Conservation (phyloP, 2,888 invertebrate genomes). For the Pegoplata infirma region DNA sequence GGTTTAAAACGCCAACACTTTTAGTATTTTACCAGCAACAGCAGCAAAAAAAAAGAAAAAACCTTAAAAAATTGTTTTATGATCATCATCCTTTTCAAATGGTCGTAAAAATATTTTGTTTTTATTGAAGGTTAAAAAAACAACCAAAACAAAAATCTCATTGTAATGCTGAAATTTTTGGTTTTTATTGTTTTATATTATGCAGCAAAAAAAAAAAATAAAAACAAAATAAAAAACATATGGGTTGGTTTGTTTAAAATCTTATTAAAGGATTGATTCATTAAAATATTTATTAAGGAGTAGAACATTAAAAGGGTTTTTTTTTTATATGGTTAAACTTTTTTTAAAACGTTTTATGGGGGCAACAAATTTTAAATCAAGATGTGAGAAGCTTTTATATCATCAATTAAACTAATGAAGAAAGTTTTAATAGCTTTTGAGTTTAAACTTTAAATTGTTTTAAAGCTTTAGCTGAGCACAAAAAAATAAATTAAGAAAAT, state of each 20-base stretch:
- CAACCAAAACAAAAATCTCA: slow-evolving; percentile 9
- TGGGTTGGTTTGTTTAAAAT: not conserved
- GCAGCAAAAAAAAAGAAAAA: not conserved
- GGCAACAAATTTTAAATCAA: not conserved
- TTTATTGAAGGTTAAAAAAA: slow-evolving; percentile 40
- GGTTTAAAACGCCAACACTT: slow-evolving; percentile 39
- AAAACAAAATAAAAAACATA: too few species aligned
- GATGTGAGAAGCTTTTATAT: not conserved
- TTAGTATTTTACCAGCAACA: not conserved
- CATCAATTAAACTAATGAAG: not conserved
- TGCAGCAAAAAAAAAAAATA: not conserved
- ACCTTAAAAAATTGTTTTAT: slow-evolving; percentile 21
- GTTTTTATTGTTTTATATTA: not conserved
- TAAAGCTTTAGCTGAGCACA: too few species aligned
- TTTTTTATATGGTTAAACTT: slow-evolving; percentile 13
- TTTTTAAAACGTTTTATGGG: slow-evolving; percentile 17
- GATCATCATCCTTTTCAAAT: slow-evolving; percentile 30
- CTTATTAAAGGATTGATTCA: slow-evolving; percentile 15
- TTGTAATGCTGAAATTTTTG: not conserved
- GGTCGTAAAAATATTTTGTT: slow-evolving; percentile 28
- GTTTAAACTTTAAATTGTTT: not conserved
- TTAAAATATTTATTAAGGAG: slow-evolving; percentile 8
- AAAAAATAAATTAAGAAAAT: too few species aligned
- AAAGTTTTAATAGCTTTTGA: not conserved
- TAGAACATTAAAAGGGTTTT: slow-evolving; percentile 6